Base-by-base conservation (phyloP, 1,140 invertebrate species). In the Lepidurus apus region DNA sequence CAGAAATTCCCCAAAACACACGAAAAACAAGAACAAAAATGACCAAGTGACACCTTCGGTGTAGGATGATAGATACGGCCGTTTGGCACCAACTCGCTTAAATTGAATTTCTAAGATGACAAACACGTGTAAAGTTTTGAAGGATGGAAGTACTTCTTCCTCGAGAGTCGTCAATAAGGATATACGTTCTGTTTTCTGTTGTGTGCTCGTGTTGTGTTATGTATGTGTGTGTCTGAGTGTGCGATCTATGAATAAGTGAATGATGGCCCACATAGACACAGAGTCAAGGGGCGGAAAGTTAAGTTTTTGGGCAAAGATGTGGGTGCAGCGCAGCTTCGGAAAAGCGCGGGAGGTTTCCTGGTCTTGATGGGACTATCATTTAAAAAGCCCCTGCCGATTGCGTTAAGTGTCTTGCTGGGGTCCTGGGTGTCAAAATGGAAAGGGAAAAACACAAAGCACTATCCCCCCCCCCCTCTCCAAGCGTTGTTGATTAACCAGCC, bases 171-270 rank as follows among this genome's bases (percentile, higher is more conserved):
- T 10, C 45, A 47, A 47, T 34, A 34, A 34, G 34, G 34, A 34
- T 34, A 34, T 34, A 34, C 34, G 34, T 34, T 34, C 34, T 34
- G 26, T 34, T 34, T 34, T 34, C 26, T 34, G 26, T 34, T 34
- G 26, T 34, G 1, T 26, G 26, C 26, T 26, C 26, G 26, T 34
- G 34, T 34, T 34, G 34, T 34, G 53, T 65, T 65, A 17, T 65
- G 53, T 65, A 34, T 34, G 34, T 65, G 53, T 65, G 53, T 65
- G 53, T 21, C 13, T 65, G 21, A 7, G 53, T 65, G 53, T 65
- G 53, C 21, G 53, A 65, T 4, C n/a, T n/a, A 65, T 65, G 53
- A 65, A 65, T 65, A 65, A 65, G 53, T 65, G 53, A 65, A 65
- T 65, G 53, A 65, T 65, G 53, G 45, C 45, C 10, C 45, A 47